Conservation (phyloP, 2,888 invertebrate species). For the Euproctis similis region DNA sequence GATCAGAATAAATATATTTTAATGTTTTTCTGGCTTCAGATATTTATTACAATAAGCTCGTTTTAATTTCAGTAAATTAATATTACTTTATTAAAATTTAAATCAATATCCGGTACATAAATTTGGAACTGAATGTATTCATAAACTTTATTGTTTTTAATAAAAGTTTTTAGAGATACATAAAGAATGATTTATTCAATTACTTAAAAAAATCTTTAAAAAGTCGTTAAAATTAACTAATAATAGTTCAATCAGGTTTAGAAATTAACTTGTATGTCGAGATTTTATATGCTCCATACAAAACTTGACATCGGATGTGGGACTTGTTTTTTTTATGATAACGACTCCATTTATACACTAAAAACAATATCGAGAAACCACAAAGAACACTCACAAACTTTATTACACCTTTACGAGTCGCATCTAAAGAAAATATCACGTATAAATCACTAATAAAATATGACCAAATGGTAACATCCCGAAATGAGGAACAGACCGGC, state of each 20-base stretch:
- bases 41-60: no score
- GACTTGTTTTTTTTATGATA: conserved; percentile 7
- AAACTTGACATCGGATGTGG: conserved; percentile 10
- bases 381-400: conserved; percentile 5
- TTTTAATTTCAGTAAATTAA: no score
- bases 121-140: no score
- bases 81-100: no score
- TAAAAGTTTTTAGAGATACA: not conserved
- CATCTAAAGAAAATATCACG: not conserved
- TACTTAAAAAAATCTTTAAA: not conserved
- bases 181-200: not conserved
- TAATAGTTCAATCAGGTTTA: conserved; percentile 1
- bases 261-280: not conserved
- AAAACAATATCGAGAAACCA: conserved; percentile 8
- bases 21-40: no score
- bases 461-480: conserved; percentile 18
- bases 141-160: no score
- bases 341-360: conserved; percentile 6
- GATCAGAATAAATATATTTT: no score
- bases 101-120: no score
- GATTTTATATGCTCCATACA: conserved; percentile 1
- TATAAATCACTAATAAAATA: conserved; percentile 21
- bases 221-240: not conserved
- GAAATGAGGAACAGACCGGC: conserved; percentile 16
- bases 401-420: conserved; percentile 1